These are phyloP conservation scores for Melanogrammus aeglefinus DNA, from an alignment of 2,797 vertebrate species.

Conservation along the genomic window DNA sequence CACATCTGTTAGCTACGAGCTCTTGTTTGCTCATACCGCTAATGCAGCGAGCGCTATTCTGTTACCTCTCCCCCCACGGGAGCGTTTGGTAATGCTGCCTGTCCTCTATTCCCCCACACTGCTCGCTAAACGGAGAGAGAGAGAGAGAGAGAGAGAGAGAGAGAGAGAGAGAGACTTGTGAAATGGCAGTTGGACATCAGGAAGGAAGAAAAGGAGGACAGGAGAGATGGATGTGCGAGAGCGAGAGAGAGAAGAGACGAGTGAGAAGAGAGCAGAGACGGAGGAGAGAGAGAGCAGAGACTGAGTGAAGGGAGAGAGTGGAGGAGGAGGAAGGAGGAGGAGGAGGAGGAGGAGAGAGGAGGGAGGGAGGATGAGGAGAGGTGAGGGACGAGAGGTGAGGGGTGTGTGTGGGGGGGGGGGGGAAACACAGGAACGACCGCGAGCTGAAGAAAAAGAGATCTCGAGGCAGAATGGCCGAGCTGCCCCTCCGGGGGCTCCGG, in stretches of 20 bases:
- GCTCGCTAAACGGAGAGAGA: constrained; percentile 7
- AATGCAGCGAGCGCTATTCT: constrained; percentile 8
- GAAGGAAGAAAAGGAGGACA: neutral
- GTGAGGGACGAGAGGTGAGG: neutral
- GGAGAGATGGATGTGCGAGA: neutral
- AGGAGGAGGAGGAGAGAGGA: neutral
- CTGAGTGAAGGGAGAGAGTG: no score
- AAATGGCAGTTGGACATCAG: neutral
- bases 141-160: neutral
- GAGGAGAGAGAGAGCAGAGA: no score
- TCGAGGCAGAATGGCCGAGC: neutral
- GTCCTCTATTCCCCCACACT: constrained; percentile 18
- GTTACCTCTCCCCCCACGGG: constrained; percentile 1
- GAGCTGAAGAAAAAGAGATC: constrained; percentile 3
- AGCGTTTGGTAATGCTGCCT: constrained; percentile 31
- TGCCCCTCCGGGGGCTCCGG: neutral
- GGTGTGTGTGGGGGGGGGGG: no score
- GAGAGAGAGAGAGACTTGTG: neutral
- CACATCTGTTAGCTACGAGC: constrained; percentile 6
- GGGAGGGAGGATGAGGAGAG: no score
- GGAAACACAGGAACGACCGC: neutral
- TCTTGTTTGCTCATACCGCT: constrained; percentile 17
- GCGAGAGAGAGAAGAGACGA: no score
- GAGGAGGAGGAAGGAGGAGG: neutral
- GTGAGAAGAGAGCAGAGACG: no score